Evolutionary conservation across 2,113 vertebrate genomes (phyloP), one percentile per base, ranked within the genome.

Genomic region (Athene cunicularia): DNA sequence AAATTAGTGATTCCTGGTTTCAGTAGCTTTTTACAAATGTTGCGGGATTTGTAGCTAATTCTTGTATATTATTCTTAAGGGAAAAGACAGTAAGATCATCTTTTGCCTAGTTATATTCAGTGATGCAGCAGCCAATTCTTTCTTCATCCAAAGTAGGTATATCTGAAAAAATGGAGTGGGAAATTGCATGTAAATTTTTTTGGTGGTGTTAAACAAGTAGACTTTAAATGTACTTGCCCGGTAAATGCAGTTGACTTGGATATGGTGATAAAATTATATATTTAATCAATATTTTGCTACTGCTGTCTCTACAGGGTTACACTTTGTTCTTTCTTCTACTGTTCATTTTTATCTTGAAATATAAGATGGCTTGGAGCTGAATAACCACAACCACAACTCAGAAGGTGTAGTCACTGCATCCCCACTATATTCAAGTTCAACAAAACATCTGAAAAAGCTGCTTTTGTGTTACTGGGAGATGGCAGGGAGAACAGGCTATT

Each of bases 391-490:
- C 64, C 59, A 26, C 70, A 50, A 8, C 30, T 53, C 30, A 43
- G 28, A 80, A 80, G 68, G 28, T 53, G 59, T 53, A 74, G 27
- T 45, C 45, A 6, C 21, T 73, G 49, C 67, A 66, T 66, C 37
- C 26, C 19, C 9, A 1, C 43, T 59, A 3, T 8, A 32, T 52
- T 64, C 16, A 15, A 1, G 5, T 16, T 20, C 45, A 55, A 1
- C 8, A 24, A 45, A 73, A 53, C 28, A 53, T 50, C 45, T 85
- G 76, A 89, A 60, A 86, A 79, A 84, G 11, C 47, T 79, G 14
- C 41, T 92, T 4, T 28, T 0, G 0, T 0, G 3, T 41, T 88
- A 39, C 52, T 68, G 53, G 67, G 47, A 62, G 59, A 62, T 8
- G 5, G 16, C 82, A 86, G 90, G 37, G 73, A 41, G 82, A 67